A percentile compares a stretch with the other conserved stretches of the same genome.
These are phyloP conservation scores for Plagiodera versicolora DNA, from an alignment of 2,888 invertebrate species.

Conservation along the genomic window DNA sequence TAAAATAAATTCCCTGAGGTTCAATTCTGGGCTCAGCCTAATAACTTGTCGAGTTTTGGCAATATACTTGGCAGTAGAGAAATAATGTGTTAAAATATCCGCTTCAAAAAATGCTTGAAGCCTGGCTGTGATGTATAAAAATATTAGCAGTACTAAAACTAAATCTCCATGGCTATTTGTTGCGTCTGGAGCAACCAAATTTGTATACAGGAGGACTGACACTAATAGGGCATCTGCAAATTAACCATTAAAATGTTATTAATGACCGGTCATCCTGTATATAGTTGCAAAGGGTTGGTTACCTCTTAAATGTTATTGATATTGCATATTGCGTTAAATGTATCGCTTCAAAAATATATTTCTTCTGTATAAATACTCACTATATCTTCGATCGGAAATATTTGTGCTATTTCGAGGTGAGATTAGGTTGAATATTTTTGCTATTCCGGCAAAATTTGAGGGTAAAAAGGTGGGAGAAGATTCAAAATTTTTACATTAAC, in stretches of 20 bases:
- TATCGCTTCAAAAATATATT: neutral
- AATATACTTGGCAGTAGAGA: constrained; percentile 25
- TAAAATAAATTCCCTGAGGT: constrained; percentile 35
- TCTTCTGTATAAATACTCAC: neutral
- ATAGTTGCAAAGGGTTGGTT: no score
- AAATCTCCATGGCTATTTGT: neutral
- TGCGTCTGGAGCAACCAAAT: neutral
- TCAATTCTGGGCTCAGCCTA: constrained; percentile 33
- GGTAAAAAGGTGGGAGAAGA: constrained; percentile 29
- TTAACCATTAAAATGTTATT: no score
- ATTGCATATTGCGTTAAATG: neutral
- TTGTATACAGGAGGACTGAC: no score
- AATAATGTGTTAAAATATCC: constrained; percentile 8
- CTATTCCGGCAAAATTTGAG: constrained; percentile 26
- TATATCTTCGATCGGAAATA: neutral
- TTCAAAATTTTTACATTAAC: constrained; percentile 40
- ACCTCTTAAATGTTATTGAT: no score
- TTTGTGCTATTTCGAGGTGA: neutral
- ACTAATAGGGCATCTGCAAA: no score
- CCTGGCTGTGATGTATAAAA: neutral
- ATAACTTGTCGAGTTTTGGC: constrained; percentile 23
- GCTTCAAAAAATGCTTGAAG: constrained; percentile 6
- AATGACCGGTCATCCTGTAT: no score
- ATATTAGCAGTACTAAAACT: neutral
- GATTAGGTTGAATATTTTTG: neutral